Evolutionary conservation across 2,113 vertebrate genomes (phyloP).

Genomic region (Lepus americanus): DNA sequence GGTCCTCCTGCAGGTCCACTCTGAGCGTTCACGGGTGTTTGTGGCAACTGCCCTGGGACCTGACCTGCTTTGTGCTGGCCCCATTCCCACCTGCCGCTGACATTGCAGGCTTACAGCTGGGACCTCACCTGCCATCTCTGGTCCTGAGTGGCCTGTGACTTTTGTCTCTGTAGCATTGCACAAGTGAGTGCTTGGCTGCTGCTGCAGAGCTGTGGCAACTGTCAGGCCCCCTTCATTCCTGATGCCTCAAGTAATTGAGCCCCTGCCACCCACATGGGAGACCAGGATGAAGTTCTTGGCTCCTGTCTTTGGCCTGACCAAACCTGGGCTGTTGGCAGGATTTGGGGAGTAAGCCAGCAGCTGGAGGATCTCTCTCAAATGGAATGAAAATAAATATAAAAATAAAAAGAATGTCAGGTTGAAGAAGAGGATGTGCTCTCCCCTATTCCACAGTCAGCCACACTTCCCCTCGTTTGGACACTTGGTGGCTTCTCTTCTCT

Average conservation of each 20-base stretch:
- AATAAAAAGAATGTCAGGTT: background rate
- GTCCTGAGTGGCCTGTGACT: background rate
- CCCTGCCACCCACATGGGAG: no score
- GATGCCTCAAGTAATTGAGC: background rate
- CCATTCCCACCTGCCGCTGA: background rate
- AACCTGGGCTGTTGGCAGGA: no score
- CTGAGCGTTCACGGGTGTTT: no score
- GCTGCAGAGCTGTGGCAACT: background rate
- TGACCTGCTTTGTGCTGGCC: background rate
- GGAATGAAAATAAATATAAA: no score
- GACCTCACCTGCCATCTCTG: background rate
- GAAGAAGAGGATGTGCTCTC: background rate
- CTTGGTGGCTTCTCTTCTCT: background rate
- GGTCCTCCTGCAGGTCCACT: fast-evolving
- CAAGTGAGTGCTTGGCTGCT: background rate
- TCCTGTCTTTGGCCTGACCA: no score
- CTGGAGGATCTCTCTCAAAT: background rate
- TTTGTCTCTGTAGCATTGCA: background rate
- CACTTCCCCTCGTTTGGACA: background rate
- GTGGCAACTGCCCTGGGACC: background rate
- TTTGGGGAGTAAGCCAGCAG: background rate
- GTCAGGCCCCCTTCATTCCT: background rate
- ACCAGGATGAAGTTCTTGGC: no score
- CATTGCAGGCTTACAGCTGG: background rate
- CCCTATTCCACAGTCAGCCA: background rate